A percentile compares a stretch with the other conserved stretches of the same genome.
phyloP scores from a whole-genome alignment of 2,888 invertebrate species.

The Polymixis lichenea region DNA sequence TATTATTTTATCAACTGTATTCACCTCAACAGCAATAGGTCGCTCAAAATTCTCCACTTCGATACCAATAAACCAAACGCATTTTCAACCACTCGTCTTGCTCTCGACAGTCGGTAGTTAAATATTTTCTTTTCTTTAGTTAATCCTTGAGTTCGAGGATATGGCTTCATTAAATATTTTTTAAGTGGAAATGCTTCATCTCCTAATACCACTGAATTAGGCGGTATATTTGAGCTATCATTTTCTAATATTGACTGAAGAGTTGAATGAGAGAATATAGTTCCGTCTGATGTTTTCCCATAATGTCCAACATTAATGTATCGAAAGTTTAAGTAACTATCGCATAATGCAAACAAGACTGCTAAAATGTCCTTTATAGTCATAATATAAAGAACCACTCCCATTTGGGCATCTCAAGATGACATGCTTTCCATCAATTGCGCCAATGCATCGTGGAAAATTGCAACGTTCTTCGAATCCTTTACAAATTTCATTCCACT shows the following conservation, averaged over 20 bases:
- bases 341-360: constrained; percentile 36
- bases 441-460: constrained; percentile 33
- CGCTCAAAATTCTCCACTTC: constrained; percentile 35
- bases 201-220: constrained; percentile 43
- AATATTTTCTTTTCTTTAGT: constrained; percentile 39
- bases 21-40: constrained; percentile 40
- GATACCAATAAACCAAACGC: constrained; percentile 44
- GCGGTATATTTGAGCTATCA: constrained; percentile 45
- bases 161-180: constrained; percentile 44
- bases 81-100: constrained; percentile 47
- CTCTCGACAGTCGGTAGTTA: constrained; percentile 46
- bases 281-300: constrained; percentile 47
- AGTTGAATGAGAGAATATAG: constrained; percentile 49
- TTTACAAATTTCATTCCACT: constrained; percentile 33
- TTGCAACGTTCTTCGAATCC: constrained; percentile 44
- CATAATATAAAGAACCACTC: constrained; percentile 27
- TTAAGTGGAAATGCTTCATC: constrained; percentile 44
- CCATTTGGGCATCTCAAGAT: constrained; percentile 35
- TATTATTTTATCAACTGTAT: constrained; percentile 41
- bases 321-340: constrained; percentile 46
- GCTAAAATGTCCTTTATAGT: constrained; percentile 41
- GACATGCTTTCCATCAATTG: constrained; percentile 20
- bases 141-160: constrained; percentile 33
- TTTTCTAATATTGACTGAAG: constrained; percentile 50
- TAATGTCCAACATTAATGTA: constrained; percentile 51